phyloP scores from a whole-genome alignment of 2,113 vertebrate species.

The Seriola dumerili region DNA sequence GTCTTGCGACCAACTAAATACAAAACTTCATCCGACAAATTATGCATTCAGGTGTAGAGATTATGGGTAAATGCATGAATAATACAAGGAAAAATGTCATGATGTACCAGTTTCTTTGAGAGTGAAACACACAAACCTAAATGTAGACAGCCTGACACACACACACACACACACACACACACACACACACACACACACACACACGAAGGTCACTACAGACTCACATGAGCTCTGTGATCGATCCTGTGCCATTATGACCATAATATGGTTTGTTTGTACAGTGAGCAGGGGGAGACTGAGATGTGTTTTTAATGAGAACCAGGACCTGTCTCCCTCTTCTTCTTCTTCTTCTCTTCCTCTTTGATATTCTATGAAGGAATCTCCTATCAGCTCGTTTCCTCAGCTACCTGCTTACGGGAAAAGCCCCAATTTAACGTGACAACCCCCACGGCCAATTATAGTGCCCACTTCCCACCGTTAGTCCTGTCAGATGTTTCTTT shows the following conservation, averaged over 20 bases:
- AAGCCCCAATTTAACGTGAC: neutral
- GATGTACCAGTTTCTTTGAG: neutral
- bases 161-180: conserved; percentile 1
- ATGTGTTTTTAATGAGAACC: conserved; percentile 54
- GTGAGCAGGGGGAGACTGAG: neutral
- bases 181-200: neutral
- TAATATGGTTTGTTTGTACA: conserved; percentile 25
- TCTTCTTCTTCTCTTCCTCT: conserved; percentile 7
- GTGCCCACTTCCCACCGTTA: neutral
- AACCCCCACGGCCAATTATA: conserved; percentile 53
- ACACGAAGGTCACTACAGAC: neutral
- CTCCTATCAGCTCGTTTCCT: conserved; percentile 60
- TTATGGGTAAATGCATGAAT: neutral
- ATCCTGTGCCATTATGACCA: neutral
- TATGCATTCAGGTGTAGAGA: neutral
- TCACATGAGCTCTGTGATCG: conserved; percentile 29
- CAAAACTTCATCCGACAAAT: neutral
- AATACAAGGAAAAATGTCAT: neutral
- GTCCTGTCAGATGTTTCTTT: conserved; percentile 28
- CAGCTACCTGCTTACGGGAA: conserved; percentile 38
- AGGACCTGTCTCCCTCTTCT: neutral
- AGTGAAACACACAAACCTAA: neutral
- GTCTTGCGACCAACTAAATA: neutral
- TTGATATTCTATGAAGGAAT: conserved; percentile 49
- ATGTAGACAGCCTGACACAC: neutral